Conservation (phyloP, 2,888 invertebrate species). For the Kryphioiulus occultus region DNA sequence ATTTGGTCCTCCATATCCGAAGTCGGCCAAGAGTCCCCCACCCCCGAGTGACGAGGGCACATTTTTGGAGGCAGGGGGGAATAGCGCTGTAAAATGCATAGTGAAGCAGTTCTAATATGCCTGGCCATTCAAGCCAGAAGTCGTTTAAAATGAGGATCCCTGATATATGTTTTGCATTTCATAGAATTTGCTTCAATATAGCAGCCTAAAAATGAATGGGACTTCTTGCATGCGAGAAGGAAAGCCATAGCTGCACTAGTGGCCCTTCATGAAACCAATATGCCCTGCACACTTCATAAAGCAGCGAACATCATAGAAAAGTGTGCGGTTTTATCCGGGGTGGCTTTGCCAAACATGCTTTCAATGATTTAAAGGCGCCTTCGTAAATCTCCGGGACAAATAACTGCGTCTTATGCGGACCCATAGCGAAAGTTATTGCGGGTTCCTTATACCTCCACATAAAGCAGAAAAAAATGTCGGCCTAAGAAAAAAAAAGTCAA, state of each 20-base stretch:
- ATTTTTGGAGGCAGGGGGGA: background rate
- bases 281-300: conserved; percentile 25
- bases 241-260: background rate
- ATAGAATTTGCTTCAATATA: conserved; percentile 22
- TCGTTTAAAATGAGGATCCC: conserved; percentile 20
- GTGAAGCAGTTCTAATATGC: conserved; percentile 27
- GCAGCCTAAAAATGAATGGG: background rate
- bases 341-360: conserved; percentile 12
- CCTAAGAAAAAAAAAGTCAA: background rate
- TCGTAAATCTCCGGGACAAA: background rate
- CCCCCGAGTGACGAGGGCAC: conserved; percentile 14
- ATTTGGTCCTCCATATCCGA: background rate
- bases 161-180: conserved; percentile 6
- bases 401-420: background rate
- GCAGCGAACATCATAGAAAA: conserved; percentile 17
- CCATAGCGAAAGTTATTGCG: background rate
- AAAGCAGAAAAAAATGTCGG: background rate
- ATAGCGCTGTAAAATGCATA: conserved; percentile 5
- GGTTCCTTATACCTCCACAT: background rate
- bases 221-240: background rate
- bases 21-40: conserved; percentile 7
- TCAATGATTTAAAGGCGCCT: conserved; percentile 26
- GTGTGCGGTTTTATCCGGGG: background rate
- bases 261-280: conserved; percentile 13
- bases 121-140: conserved; percentile 9